A percentile compares a stretch with the other conserved stretches of the same genome.
These are phyloP conservation scores for Macrophya alboannulata DNA, from an alignment of 2,888 invertebrate species.

Conservation along the genomic window DNA sequence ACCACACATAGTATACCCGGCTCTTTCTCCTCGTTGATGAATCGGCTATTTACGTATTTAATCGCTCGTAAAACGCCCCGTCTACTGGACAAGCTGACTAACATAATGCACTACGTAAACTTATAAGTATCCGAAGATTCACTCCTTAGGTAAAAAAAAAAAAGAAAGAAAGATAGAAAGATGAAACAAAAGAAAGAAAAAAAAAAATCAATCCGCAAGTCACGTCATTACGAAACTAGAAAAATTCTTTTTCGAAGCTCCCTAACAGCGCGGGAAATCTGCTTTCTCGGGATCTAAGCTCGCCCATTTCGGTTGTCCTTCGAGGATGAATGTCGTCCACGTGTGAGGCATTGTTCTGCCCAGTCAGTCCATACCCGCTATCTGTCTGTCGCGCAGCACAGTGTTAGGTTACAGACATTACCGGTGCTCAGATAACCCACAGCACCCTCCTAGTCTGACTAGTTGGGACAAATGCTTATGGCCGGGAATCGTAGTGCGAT, in stretches of 20 bases:
- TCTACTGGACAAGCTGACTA: slow-evolving; percentile 64
- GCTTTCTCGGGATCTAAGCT: slow-evolving; percentile 1
- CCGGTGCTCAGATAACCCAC: slow-evolving; percentile 61
- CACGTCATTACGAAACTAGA: background rate
- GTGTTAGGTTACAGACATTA: slow-evolving; percentile 76
- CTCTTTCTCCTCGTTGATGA: slow-evolving; percentile 62
- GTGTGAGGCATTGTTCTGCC: slow-evolving; percentile 55
- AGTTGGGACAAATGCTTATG: slow-evolving; percentile 73
- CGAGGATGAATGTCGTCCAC: slow-evolving; percentile 51
- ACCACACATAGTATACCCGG: background rate
- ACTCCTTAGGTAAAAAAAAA: background rate
- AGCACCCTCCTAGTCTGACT: slow-evolving; percentile 58
- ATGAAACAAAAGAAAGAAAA: background rate
- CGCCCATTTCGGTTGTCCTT: slow-evolving; percentile 13
- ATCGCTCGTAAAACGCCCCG: slow-evolving; percentile 72
- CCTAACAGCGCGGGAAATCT: slow-evolving; percentile 33
- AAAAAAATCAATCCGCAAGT: background rate
- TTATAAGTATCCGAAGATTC: background rate
- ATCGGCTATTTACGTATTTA: slow-evolving; percentile 72
- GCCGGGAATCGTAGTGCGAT: slow-evolving; percentile 69
- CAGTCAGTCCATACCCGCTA: slow-evolving; percentile 62
- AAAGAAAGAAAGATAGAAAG: background rate
- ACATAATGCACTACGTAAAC: background rate
- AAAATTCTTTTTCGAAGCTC: background rate
- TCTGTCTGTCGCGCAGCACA: slow-evolving; percentile 70